Evolutionary conservation across 2,888 invertebrate species (phyloP), one percentile per base, ranked within the genome.

Genomic region (Miltochrista miniata): DNA sequence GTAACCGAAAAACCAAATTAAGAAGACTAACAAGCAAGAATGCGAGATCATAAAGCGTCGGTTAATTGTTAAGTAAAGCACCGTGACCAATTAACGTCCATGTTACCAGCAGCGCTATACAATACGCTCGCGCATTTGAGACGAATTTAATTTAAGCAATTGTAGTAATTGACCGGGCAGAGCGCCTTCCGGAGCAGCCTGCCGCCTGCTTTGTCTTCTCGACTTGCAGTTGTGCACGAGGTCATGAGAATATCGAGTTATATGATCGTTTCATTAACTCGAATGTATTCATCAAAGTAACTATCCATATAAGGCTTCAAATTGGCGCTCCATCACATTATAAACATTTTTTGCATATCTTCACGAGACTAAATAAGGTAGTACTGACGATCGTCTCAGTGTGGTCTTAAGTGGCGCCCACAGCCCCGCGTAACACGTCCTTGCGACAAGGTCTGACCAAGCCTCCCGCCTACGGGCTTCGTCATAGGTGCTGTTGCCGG

Each of bases 141-240:
- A 85, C 87, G 85, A 87, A 89, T 87, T 87, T 86, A 85, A 89
- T 90, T 90, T 83, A 79, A 86, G 84, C 90, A 90, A 90, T 90
- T 90, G 89, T 81, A 70, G 86, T 90, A 91, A 91, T 90, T 91
- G 89, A 81, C 73, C 78, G 74, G 79, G 77, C 79, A 72, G 70
- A 64, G 72, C 80, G 81, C 78, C 85, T 90, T 90, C 90, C 90
- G 88, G 86, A 86, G 74, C 74, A 61, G 59, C 55, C 57, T 61
- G 64, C 68, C 70, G 70, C 59, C 72, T 68, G 74, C 78, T 74
- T 79, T 76, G 81, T 81, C 81, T 82, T 73, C 74, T 68, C 67
- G 70, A 71, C 64, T 67, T 72, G 72, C 70, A 69, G 54, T 65
- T 61, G 70, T 72, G 74, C 72, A 67, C 61, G 61, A 64, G 64